Evolutionary conservation across 1,140 invertebrate genomes (phyloP).

Genomic region (Drosophila trapezifrons): DNA sequence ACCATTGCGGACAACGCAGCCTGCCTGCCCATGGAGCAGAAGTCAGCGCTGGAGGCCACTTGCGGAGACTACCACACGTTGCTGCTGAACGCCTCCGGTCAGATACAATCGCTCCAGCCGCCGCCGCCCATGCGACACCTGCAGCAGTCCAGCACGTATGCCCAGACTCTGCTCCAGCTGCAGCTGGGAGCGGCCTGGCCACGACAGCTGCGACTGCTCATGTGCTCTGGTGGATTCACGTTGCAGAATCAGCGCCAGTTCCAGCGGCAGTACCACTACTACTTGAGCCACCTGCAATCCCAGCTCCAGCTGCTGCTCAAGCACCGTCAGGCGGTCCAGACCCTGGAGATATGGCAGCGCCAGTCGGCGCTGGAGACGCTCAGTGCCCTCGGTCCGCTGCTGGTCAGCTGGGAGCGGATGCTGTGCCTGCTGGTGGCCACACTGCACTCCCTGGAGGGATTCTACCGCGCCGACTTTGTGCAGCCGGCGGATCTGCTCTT

Average conservation of each 20-base stretch:
- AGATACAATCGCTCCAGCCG: conserved; percentile 62
- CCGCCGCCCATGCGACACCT: conserved; percentile 38
- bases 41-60: conserved; percentile 87
- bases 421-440: conserved; percentile 89
- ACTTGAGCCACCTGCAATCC: conserved; percentile 66
- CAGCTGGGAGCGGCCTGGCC: conserved; percentile 72
- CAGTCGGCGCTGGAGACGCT: conserved; percentile 44
- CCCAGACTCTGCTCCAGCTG: conserved; percentile 67
- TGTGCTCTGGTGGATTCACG: conserved; percentile 58
- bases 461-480: conserved; percentile 87
- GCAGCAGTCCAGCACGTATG: conserved; percentile 68
- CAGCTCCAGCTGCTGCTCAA: conserved; percentile 71
- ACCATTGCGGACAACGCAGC: conserved; percentile 54
- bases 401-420: conserved; percentile 87
- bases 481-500: conserved; percentile 88
- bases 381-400: conserved; percentile 83
- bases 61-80: conserved; percentile 90
- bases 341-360: conserved; percentile 60
- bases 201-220: conserved; percentile 57
- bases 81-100: conserved; percentile 83
- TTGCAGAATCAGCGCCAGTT: conserved; percentile 73
- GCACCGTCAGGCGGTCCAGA: conserved; percentile 64
- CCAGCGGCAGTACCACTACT: conserved; percentile 70
- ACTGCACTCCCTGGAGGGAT: conserved; percentile 88
- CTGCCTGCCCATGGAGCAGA: conserved; percentile 52